Evolutionary conservation across 92 coral and sea anemone genomes (phyloP), one percentile per base, ranked within the genome.

Genomic region (Umimayanthus chanpuru): DNA sequence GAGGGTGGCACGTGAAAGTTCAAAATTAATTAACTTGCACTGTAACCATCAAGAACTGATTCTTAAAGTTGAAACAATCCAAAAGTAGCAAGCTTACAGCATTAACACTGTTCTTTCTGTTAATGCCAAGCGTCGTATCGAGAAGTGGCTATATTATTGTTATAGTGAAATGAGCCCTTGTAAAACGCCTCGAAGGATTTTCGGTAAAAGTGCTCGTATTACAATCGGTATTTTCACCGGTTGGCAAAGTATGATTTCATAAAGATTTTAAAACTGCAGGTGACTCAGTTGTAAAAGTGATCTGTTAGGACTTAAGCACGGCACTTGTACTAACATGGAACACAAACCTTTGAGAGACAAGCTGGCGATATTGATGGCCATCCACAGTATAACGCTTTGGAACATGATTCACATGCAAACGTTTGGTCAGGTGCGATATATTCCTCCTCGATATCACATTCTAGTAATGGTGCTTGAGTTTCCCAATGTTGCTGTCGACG

Each of bases 291-390:
- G 15, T 18, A 20, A 61, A 61, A 21, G 5, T 61, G 26, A 61
- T 61, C 68, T 3, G 15, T 12, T 18, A 4, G 25, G 25, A 5
- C 68, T 61, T 56, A 14, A 53, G 14, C 20, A 61, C 25, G 1
- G 15, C 26, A 61, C 26, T 61, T 21, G 8, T 21, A 61, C 1
- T 61, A 20, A 26, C 12, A 72, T 28, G 9, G 40, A 16, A 32
- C 40, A 72, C 76, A 72, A 72, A 72, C 76, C 76, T 72, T 72
- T 72, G 40, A 30, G 76, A 72, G 11, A 72, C 6, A 72, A 72
- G 76, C 21, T 72, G 15, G n/a, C 21, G 21, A 72, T 28, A 30
- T 32, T 72, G 16, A 70, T 70, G 11, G 30, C 20, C 36, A 72
- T 32, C 36, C 36, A 32, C 36, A 32, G 36, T 32, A 32, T 2